Evolutionary conservation across 2,888 invertebrate genomes (phyloP).

Genomic region (Calliopum simillimum): DNA sequence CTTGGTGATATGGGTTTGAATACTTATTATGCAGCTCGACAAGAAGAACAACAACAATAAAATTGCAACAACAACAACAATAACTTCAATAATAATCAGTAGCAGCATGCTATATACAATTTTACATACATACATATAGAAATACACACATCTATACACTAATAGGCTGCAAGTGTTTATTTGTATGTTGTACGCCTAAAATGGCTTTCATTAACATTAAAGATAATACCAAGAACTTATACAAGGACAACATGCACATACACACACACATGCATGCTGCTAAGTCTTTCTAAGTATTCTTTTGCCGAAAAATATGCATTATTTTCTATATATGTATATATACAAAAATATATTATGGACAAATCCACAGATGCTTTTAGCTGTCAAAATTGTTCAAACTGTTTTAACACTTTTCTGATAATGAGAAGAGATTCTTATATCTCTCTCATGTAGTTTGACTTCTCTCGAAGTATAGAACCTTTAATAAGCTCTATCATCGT

Average conservation of each 20-base stretch:
- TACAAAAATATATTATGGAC: background rate
- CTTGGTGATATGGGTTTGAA: background rate
- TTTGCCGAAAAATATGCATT: conserved; percentile 23
- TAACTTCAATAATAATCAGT: background rate
- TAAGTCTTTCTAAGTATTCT: background rate
- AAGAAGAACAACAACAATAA: conserved; percentile 15
- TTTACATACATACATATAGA: conserved; percentile 9
- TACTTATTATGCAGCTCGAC: conserved; percentile 21
- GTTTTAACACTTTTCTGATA: too few relatives aligned
- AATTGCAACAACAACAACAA: background rate
- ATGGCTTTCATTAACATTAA: conserved; percentile 24
- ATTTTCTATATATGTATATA: background rate
- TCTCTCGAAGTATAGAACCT: too few relatives aligned
- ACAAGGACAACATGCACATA: too few relatives aligned
- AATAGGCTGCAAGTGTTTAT: background rate
- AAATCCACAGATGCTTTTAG: background rate
- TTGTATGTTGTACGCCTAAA: background rate
- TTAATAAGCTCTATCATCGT: too few relatives aligned
- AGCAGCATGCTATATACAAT: conserved; percentile 5
- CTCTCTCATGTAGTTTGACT: too few relatives aligned
- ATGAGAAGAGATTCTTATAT: too few relatives aligned
- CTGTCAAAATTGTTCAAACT: too few relatives aligned
- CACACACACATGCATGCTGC: background rate
- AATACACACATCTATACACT: background rate
- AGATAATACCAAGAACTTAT: conserved; percentile 20